A percentile compares a stretch with the other conserved stretches of the same genome.
These are phyloP conservation scores for Nixonia krombeini DNA, from an alignment of 1,140 invertebrate genomes.

Conservation along the genomic window DNA sequence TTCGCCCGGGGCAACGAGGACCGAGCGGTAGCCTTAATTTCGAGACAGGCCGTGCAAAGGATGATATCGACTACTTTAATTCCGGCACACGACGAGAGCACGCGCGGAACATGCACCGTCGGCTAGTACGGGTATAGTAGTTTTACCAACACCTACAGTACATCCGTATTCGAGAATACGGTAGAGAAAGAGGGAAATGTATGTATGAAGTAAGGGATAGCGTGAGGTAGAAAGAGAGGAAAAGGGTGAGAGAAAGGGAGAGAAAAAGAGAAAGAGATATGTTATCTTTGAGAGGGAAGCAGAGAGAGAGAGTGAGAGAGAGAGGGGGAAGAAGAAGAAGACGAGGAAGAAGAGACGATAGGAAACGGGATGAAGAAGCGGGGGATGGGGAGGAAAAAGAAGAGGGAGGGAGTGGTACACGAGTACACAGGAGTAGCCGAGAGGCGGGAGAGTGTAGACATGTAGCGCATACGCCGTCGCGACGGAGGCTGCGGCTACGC, in stretches of 20 bases:
- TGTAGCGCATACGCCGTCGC: conserved; percentile 69
- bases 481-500: conserved; percentile 72
- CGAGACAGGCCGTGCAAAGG: conserved; percentile 64
- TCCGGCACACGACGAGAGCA: conserved; percentile 55
- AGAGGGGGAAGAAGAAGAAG: conserved; percentile 23
- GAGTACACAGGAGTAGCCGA: conserved; percentile 3
- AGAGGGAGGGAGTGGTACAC: not conserved
- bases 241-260: conserved; percentile 11
- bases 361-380: conserved; percentile 13
- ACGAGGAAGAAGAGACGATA: conserved; percentile 36
- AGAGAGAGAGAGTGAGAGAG: conserved; percentile 21
- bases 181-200: conserved; percentile 20
- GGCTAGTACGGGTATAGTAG: conserved; percentile 46
- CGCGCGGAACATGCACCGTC: conserved; percentile 44
- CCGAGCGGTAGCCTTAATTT: conserved; percentile 63
- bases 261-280: conserved; percentile 19
- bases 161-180: conserved; percentile 41
- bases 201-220: conserved; percentile 14
- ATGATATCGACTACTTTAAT: conserved; percentile 69
- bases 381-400: conserved; percentile 9
- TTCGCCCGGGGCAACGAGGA: conserved; percentile 20
- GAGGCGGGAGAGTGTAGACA: conserved; percentile 54
- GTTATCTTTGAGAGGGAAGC: no score
- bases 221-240: not conserved
- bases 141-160: conserved; percentile 46